Base-by-base conservation (phyloP, 2,888 invertebrate genomes). In the Diloba caeruleocephala region DNA sequence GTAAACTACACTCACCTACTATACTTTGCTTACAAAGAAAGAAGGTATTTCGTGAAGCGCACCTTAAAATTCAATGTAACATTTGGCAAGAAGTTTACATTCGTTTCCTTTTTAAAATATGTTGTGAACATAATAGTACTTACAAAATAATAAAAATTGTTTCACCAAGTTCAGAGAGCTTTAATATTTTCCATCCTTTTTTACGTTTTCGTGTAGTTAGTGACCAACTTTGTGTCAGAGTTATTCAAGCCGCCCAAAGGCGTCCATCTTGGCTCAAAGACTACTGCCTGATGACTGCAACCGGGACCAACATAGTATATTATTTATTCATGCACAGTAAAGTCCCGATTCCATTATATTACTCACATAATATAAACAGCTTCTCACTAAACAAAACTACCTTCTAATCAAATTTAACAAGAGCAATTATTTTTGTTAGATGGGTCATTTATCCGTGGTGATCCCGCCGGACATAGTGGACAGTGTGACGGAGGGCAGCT, bases 401-500 rank as follows among this genome's bases (percentile, higher is more conserved):
- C 5, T 25, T 26, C 60, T 39, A 60, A 65, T 65, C 42, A 39
- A 64, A 23, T 10, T 21, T 59, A 66, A 66, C 67, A 43, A 41
- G 43, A 26, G 43, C 53, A 60, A 61, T 60, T 51, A 61, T 61
- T 67, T 62, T 62, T 54, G 42, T 43, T 90, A 98, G 98, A 97
- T 97, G 94, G 98, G 98, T 58, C 95, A 96, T 80, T 94, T 98
- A 79, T 96, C 97, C 83, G 98, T 98, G 64, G 96, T 97, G 57
- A 96, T 97, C 76, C 97, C 98, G 8, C 98, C 98, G 42, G 97
- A 98, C 87, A 97, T 98, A 71, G 94, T 97, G 68, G 96, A 97
- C 87, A 96, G 96, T 50, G 96, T 96, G 69, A 81, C 96, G 21
- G 96, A 96, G 76, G 95, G 96, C 36, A 96, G 96, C 69, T 96